Conservation (phyloP, 2,888 invertebrate species). For the Chrysomela aeneicollis region DNA sequence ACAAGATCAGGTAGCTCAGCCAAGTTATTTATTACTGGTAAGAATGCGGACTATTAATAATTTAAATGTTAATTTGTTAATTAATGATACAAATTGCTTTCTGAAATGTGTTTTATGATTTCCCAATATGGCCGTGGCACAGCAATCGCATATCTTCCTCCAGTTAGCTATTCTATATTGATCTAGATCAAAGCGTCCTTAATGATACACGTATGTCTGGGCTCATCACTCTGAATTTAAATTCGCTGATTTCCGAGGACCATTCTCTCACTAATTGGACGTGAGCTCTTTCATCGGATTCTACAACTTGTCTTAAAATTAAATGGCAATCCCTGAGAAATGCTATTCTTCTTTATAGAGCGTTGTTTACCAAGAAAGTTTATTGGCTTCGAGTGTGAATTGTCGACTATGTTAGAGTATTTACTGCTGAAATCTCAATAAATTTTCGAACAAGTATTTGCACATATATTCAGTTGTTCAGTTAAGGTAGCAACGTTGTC, state of each 20-base stretch:
- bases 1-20: constrained; percentile 49
- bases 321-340: constrained; percentile 40
- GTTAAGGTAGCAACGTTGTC: too few relatives aligned
- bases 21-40: constrained; percentile 55
- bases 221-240: constrained; percentile 50
- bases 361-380: constrained; percentile 36
- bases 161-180: constrained; percentile 39
- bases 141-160: constrained; percentile 50
- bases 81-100: constrained; percentile 64
- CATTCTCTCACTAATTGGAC: constrained; percentile 45
- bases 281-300: constrained; percentile 41
- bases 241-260: constrained; percentile 48
- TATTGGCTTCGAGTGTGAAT: constrained; percentile 33
- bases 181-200: constrained; percentile 50
- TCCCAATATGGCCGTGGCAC: constrained; percentile 49
- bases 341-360: constrained; percentile 37
- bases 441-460: too few relatives aligned
- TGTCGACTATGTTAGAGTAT: constrained; percentile 30
- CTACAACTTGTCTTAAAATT: constrained; percentile 42
- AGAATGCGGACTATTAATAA: constrained; percentile 61
- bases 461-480: too few relatives aligned
- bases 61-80: constrained; percentile 65
- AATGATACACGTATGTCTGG: constrained; percentile 43
- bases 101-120: constrained; percentile 60
- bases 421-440: constrained; percentile 32